A percentile compares a stretch with the other conserved stretches of the same genome.
phyloP scores from a whole-genome alignment of 2,888 invertebrate species.

The Cantharis nigra region DNA sequence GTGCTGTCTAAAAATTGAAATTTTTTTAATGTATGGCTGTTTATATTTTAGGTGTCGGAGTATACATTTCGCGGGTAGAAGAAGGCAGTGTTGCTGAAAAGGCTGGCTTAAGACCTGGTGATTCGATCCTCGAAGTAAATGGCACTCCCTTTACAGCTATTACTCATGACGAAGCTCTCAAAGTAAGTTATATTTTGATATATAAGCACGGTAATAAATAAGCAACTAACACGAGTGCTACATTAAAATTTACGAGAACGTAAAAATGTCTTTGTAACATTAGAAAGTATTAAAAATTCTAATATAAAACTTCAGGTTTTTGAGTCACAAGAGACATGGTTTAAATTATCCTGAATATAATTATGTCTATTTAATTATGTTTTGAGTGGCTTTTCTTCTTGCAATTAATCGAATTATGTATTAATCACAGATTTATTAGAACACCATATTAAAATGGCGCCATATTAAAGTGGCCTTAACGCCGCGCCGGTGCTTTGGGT shows the following conservation, averaged over 20 bases:
- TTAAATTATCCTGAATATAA: too few species aligned
- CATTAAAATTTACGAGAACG: neutral
- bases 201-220: neutral
- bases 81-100: slow-evolving; percentile 89
- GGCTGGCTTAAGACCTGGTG: slow-evolving; percentile 86
- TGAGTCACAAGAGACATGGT: too few species aligned
- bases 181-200: slow-evolving; percentile 62
- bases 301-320: neutral
- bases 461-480: too few species aligned
- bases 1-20: neutral
- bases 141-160: slow-evolving; percentile 92
- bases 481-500: neutral
- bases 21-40: neutral
- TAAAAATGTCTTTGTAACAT: neutral
- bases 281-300: neutral
- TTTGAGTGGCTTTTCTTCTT: too few species aligned
- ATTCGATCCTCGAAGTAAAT: slow-evolving; percentile 94
- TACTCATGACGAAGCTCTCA: slow-evolving; percentile 90
- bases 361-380: too few species aligned
- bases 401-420: too few species aligned
- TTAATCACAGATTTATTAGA: too few species aligned
- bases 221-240: neutral
- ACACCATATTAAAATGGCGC: too few species aligned
- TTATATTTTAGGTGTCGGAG: slow-evolving; percentile 70
- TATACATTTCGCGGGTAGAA: slow-evolving; percentile 90